Conservation (phyloP, 1,140 invertebrate genomes). For the Leguminivora glycinivorella region DNA sequence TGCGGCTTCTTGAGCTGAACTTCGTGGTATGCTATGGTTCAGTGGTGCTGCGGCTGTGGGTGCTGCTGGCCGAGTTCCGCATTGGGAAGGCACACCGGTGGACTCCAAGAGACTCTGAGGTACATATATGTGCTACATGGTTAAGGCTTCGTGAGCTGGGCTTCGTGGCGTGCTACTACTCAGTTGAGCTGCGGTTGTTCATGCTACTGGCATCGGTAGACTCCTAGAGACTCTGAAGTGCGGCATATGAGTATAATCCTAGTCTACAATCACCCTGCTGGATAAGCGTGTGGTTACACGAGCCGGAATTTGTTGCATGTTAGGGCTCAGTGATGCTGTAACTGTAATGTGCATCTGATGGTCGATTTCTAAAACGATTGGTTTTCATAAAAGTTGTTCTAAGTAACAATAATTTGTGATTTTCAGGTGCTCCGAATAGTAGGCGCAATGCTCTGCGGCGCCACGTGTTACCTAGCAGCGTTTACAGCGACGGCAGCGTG, state of each 20-base stretch:
- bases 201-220: conserved; percentile 86
- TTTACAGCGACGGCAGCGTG: conserved; percentile 85
- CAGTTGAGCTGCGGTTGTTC: conserved; percentile 93
- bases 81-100: conserved; percentile 89
- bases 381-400: not conserved
- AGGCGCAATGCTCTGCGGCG: conserved; percentile 82
- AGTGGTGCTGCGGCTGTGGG: conserved; percentile 93
- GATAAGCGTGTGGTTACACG: conserved; percentile 91
- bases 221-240: conserved; percentile 75
- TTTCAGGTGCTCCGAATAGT: conserved; percentile 65
- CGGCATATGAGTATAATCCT: too few species aligned
- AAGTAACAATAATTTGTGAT: not conserved
- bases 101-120: conserved; percentile 76
- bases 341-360: conserved; percentile 90
- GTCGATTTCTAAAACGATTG: conserved; percentile 82
- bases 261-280: conserved; percentile 88
- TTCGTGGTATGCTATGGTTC: conserved; percentile 95
- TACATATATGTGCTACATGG: conserved; percentile 24
- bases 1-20: conserved; percentile 92
- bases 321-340: conserved; percentile 95
- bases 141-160: conserved; percentile 93
- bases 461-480: conserved; percentile 90
- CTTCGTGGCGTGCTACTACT: conserved; percentile 94
- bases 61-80: conserved; percentile 88
- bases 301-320: conserved; percentile 93